A percentile compares a stretch with the other conserved stretches of the same genome.
phyloP scores from a whole-genome alignment of 64 coral and sea anemone genomes.

The Pocillopora damicornis region DNA sequence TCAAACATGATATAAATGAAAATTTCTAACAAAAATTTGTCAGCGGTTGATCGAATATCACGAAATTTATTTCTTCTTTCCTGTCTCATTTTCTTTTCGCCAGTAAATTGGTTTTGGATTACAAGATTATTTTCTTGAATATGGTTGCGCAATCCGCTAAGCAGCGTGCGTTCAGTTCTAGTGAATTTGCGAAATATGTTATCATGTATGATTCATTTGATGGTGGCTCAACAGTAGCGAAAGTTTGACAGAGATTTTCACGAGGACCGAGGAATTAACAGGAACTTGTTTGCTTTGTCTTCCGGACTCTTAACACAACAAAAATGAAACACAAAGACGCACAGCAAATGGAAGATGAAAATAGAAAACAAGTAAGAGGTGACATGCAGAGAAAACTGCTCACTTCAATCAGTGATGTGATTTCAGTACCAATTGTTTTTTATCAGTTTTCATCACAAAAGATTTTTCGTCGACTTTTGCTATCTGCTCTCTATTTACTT shows the following conservation, averaged over 20 bases:
- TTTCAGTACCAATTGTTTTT: no score
- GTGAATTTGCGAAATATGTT: no score
- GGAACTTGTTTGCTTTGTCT: conserved; percentile 26
- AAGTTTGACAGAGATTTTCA: no score
- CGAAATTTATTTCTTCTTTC: neutral
- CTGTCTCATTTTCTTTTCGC: neutral
- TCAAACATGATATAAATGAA: neutral
- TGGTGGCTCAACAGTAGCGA: no score
- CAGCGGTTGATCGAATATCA: neutral
- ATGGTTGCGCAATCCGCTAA: neutral
- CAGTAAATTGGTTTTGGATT: neutral
- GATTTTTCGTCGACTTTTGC: no score
- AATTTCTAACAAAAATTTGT: neutral
- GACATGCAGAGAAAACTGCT: no score
- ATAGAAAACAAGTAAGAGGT: no score
- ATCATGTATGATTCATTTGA: no score
- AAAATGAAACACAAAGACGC: neutral
- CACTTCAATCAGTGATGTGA: no score
- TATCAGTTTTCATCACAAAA: no score
- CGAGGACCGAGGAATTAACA: no score
- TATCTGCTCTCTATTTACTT: no score
- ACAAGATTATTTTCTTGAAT: neutral
- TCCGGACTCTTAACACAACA: neutral
- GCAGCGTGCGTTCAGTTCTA: neutral
- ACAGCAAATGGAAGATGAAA: neutral